Percentiles rank a stretch among this genome's conserved stretches.
phyloP scores from a whole-genome alignment of 2,888 invertebrate species.

The Ophioninae sp. region DNA sequence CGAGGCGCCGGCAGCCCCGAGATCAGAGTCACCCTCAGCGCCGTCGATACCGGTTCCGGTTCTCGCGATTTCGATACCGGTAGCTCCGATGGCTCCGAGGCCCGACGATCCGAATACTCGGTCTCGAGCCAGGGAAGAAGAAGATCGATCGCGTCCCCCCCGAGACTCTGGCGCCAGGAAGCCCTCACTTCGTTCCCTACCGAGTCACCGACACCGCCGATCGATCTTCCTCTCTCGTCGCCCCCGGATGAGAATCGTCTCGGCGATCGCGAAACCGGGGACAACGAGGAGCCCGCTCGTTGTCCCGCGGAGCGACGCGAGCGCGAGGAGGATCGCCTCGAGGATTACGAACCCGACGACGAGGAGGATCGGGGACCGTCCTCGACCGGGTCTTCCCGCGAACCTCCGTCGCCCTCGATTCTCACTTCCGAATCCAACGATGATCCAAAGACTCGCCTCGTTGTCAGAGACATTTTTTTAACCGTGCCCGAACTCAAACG shows the following conservation, averaged over 20 bases:
- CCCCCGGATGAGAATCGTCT: conserved; percentile 58
- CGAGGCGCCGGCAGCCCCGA: conserved; percentile 62
- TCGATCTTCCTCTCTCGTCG: no score
- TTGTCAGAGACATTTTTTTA: conserved; percentile 88
- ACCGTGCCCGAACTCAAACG: conserved; percentile 92
- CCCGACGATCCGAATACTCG: conserved; percentile 66
- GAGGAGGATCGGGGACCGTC: conserved; percentile 33
- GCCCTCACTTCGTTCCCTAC: conserved; percentile 86
- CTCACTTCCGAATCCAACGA: conserved; percentile 47
- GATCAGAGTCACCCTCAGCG: conserved; percentile 62
- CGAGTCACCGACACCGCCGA: conserved; percentile 67
- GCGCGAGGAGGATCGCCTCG: no score
- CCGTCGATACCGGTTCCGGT: conserved; percentile 20
- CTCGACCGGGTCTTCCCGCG: neutral
- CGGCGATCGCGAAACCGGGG: no score
- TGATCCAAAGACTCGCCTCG: conserved; percentile 70
- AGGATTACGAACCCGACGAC: neutral
- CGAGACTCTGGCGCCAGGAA: conserved; percentile 86
- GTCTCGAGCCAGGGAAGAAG: conserved; percentile 79
- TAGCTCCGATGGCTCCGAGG: conserved; percentile 60
- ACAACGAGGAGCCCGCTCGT: no score
- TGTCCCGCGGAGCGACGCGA: no score
- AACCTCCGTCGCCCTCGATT: neutral
- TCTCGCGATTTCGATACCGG: conserved; percentile 42
- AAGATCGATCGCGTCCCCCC: conserved; percentile 87